phyloP scores from a whole-genome alignment of 1,140 invertebrate genomes.

The Drosophila tsacasi region DNA sequence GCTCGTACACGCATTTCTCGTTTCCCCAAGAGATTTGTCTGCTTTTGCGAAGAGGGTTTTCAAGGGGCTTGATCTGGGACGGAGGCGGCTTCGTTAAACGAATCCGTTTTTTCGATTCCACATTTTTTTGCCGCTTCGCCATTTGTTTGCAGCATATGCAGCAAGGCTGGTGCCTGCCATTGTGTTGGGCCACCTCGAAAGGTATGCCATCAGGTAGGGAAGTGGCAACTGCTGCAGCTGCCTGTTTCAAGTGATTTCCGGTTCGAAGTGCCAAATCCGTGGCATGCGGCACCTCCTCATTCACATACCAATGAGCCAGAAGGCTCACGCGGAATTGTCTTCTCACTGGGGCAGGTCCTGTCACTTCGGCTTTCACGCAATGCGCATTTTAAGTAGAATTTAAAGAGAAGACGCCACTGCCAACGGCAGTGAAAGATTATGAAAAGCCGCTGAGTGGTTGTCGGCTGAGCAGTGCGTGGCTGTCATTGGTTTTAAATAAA shows the following conservation, averaged over 20 bases:
- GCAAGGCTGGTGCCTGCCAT: constrained; percentile 10
- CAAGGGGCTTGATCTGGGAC: constrained; percentile 8
- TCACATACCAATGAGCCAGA: constrained; percentile 65
- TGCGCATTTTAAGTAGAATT: constrained; percentile 68
- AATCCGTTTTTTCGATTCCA: constrained; percentile 20
- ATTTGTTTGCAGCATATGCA: constrained; percentile 31
- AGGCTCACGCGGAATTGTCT: constrained; percentile 12
- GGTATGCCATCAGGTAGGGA: constrained; percentile 2
- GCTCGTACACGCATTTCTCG: constrained; percentile 17
- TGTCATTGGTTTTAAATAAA: constrained; percentile 26
- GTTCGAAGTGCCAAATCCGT: constrained; percentile 39
- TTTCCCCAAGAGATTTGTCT: constrained; percentile 1
- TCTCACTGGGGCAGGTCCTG: constrained; percentile 29
- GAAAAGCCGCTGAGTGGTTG: constrained; percentile 47
- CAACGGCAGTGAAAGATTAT: constrained; percentile 22
- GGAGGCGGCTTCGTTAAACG: constrained; percentile 19
- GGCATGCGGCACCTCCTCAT: constrained; percentile 25
- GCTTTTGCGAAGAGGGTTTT: background rate
- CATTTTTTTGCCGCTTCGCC: background rate
- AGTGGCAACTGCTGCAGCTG: constrained; percentile 45
- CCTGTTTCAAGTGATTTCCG: constrained; percentile 68
- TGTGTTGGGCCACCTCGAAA: constrained; percentile 43
- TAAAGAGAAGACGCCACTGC: constrained; percentile 15
- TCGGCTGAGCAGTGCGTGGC: background rate
- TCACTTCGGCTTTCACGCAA: constrained; percentile 48